Conservation (phyloP, 2,797 vertebrate genomes). For the Acestrorhynchus altus region DNA sequence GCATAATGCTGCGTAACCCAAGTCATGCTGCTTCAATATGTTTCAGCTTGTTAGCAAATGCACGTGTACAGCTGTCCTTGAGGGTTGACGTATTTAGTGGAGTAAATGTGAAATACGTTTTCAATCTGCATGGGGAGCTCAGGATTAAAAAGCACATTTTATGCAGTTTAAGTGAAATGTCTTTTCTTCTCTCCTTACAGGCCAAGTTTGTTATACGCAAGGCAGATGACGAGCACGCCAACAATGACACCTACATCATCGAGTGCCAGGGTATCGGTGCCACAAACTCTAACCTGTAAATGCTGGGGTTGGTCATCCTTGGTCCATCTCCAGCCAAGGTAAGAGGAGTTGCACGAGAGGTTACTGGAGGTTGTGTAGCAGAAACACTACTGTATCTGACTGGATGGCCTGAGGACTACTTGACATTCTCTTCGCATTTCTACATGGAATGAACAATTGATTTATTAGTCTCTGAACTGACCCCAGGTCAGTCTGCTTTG, state of each 20-base stretch:
- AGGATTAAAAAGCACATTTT: too few relatives aligned
- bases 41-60: too few relatives aligned
- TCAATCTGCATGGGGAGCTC: too few relatives aligned
- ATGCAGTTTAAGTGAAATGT: too few relatives aligned
- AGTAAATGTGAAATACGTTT: too few relatives aligned
- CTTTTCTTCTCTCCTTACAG: constrained; percentile 70
- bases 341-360: neutral
- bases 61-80: too few relatives aligned
- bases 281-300: constrained; percentile 80
- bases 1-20: too few relatives aligned
- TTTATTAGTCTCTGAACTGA: constrained; percentile 34
- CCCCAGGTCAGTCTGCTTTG: constrained; percentile 7
- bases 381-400: constrained; percentile 59
- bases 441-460: constrained; percentile 19
- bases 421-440: constrained; percentile 23
- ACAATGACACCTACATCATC: constrained; percentile 84
- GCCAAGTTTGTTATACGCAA: constrained; percentile 92
- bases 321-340: constrained; percentile 20
- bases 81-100: too few relatives aligned
- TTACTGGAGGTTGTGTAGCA: constrained; percentile 54
- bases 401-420: constrained; percentile 25
- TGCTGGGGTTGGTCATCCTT: neutral
- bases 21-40: too few relatives aligned
- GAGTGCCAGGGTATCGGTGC: constrained; percentile 92
- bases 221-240: constrained; percentile 82